Evolutionary conservation across 2,888 invertebrate genomes (phyloP).

Genomic region (Andrena fulva): DNA sequence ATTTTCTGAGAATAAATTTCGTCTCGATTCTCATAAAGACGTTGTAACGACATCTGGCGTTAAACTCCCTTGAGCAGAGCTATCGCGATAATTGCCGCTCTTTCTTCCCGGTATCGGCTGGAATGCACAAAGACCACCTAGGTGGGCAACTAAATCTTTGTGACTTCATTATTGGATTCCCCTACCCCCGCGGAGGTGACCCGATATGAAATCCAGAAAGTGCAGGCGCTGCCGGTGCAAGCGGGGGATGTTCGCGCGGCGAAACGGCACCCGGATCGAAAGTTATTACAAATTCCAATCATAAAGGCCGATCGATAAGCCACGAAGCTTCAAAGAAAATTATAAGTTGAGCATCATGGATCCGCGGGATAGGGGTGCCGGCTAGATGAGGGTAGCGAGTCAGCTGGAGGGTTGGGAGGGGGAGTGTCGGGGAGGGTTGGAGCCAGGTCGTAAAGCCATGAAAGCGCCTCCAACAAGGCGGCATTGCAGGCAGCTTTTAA

Average conservation of each 20-base stretch:
- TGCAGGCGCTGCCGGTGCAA: conserved; percentile 45
- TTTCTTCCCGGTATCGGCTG: conserved; percentile 53
- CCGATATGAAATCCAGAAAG: conserved; percentile 71
- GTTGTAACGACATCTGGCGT: conserved; percentile 21
- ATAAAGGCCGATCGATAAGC: conserved; percentile 76
- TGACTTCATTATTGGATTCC: conserved; percentile 73
- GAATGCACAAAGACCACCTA: conserved; percentile 46
- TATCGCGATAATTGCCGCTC: conserved; percentile 64
- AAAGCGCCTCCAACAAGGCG: conserved; percentile 75
- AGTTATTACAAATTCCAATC: conserved; percentile 79
- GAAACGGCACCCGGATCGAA: conserved; percentile 73
- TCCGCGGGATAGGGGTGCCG: conserved; percentile 38
- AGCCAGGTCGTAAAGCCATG: conserved; percentile 71
- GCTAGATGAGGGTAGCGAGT: conserved; percentile 43
- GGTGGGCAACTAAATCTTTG: conserved; percentile 71
- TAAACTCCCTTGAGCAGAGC: conserved; percentile 19
- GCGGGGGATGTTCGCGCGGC: conserved; percentile 51
- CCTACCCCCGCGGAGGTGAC: conserved; percentile 42
- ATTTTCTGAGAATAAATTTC: no score
- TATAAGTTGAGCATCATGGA: conserved; percentile 76
- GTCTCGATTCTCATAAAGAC: neutral
- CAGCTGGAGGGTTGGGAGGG: conserved; percentile 20
- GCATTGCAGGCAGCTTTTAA: conserved; percentile 79
- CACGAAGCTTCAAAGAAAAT: conserved; percentile 80
- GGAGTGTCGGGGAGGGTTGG: conserved; percentile 7